Percentiles rank a stretch among this genome's conserved stretches.
Conservation (phyloP, 2,113 vertebrate species). For the Leucopsar rothschildi region DNA sequence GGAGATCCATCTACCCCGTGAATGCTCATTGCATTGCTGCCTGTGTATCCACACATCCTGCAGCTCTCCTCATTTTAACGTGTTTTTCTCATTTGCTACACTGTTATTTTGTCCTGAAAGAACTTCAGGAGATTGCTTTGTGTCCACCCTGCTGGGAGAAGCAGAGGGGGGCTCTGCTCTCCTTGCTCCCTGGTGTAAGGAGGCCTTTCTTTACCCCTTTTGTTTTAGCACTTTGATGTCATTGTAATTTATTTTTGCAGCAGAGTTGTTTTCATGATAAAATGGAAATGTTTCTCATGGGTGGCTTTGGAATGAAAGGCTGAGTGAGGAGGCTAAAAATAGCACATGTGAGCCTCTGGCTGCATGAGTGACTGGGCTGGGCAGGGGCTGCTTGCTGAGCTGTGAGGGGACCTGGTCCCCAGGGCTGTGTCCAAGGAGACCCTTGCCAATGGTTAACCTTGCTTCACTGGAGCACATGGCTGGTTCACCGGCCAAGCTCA, state of each 20-base stretch:
- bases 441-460: background rate
- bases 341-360: background rate
- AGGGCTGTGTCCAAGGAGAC: background rate
- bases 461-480: accelerated
- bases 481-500: accelerated
- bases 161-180: background rate
- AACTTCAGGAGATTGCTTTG: background rate
- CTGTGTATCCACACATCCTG: accelerated
- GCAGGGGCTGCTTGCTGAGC: background rate
- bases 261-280: constrained; percentile 37
- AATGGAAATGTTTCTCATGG: constrained; percentile 51
- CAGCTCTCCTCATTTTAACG: background rate
- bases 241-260: constrained; percentile 41
- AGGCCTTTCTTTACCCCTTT: background rate
- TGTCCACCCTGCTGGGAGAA: background rate
- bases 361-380: background rate
- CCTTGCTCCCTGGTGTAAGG: background rate
- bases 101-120: constrained; percentile 16
- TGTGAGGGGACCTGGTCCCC: background rate
- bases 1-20: background rate
- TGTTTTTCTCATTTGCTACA: background rate
- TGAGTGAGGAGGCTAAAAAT: constrained; percentile 37
- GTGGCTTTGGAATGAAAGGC: constrained; percentile 30
- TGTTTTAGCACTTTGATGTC: constrained; percentile 4
- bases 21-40: background rate